These are phyloP conservation scores for Melitaea athalia DNA, from an alignment of 2,888 invertebrate species.

Conservation along the genomic window DNA sequence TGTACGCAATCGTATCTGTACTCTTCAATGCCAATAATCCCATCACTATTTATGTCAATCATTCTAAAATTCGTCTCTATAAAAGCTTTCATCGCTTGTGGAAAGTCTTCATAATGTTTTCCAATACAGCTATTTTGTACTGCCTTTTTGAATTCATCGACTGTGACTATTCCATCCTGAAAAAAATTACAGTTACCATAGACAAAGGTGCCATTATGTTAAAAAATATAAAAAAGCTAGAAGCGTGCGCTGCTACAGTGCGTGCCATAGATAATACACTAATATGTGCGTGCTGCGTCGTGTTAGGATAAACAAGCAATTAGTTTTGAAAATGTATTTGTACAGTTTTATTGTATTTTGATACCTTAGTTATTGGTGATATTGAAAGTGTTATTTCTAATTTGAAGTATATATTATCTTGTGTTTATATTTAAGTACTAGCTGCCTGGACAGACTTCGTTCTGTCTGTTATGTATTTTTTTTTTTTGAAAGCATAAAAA, in stretches of 20 bases:
- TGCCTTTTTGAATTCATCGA: constrained; percentile 90
- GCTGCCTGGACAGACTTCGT: no score
- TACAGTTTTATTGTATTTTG: no score
- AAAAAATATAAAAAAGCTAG: constrained; percentile 43
- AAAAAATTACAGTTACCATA: constrained; percentile 40
- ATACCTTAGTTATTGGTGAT: no score
- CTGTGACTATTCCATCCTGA: constrained; percentile 91
- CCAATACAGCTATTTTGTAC: constrained; percentile 91
- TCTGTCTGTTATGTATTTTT: no score
- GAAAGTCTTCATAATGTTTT: constrained; percentile 89
- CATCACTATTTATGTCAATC: constrained; percentile 91
- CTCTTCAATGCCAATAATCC: constrained; percentile 89
- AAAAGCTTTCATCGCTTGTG: constrained; percentile 93
- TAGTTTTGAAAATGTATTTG: not conserved
- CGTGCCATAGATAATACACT: no score
- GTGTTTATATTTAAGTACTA: no score
- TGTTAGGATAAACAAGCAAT: constrained; percentile 3
- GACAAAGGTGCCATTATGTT: constrained; percentile 21
- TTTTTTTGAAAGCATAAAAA: no score
- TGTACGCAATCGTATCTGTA: constrained; percentile 92
- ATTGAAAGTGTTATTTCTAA: no score
- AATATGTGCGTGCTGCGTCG: no score
- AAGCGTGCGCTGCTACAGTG: constrained; percentile 48
- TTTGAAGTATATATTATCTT: no score
- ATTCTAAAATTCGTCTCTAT: constrained; percentile 92